Evolutionary conservation across 92 coral and sea anemone species (phyloP), one percentile per base, ranked within the genome.

Genomic region (Paragorgia papillata): DNA sequence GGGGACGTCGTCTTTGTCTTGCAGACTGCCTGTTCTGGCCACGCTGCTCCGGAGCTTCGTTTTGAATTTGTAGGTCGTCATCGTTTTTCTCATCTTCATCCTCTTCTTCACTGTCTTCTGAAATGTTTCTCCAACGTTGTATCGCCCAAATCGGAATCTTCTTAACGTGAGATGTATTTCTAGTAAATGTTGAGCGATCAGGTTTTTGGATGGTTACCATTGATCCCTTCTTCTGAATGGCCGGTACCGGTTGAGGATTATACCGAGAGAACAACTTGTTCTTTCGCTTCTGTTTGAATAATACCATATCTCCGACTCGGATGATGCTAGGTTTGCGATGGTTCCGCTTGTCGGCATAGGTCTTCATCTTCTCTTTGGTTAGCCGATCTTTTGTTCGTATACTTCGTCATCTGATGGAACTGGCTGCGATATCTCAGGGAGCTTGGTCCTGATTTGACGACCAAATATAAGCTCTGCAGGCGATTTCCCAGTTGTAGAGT

Each of bases 401-500:
- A 74, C 80, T 34, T 57, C 54, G 0, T 57, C 66, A 14, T 74
- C 80, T 19, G 56, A 39, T 15, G 69, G 9, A 17, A 22, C 17
- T 51, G 58, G 58, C 26, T 22, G 6, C n/a, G n/a, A n/a, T 17
- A 51, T 4, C 26, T 60, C 81, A 25, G 81, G 70, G 33, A 75
- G 81, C 30, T 59, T 60, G 19, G 81, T 75, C 3, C 69, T 33
- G 57, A 74, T 74, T 39, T 57, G 9, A 56, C 80, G 56, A 34
- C 80, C 33, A 58, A 43, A 59, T 12, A 75, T 10, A 37, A 60
- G 33, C 5, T 75, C 81, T 40, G 69, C 70, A 15, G 79, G 79
- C 15, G 84, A 80, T 13, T 27, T 80, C 67, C 61, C 59, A 1
- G 84, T 80, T 33, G 84, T 57, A 17, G 70, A 0, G 15, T 80